Conservation (phyloP, 2,797 vertebrate genomes). For the Acanthis flammea region DNA sequence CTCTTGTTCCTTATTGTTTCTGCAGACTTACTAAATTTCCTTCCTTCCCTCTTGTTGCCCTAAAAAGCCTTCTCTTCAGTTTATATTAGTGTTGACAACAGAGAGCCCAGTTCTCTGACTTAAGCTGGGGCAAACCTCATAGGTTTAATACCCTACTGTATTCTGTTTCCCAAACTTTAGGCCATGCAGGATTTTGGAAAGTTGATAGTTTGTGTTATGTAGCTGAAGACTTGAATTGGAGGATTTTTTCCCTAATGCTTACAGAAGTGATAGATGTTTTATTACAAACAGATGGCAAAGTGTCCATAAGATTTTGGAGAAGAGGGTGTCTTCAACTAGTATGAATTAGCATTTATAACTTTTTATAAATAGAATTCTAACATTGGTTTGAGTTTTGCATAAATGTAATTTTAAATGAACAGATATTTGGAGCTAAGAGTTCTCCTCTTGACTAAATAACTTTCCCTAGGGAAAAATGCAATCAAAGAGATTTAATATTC, state of each 20-base stretch:
- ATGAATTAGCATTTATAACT: neutral
- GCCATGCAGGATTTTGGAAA: neutral
- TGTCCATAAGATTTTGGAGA: neutral
- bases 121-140: neutral
- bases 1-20: neutral
- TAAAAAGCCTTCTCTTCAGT: neutral
- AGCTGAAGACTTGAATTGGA: neutral
- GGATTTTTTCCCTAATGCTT: neutral
- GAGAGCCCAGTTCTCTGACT: accelerated
- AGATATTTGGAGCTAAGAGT: constrained; percentile 10
- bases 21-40: neutral
- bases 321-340: neutral
- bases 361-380: constrained; percentile 13
- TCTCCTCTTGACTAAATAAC: constrained; percentile 15
- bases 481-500: constrained; percentile 41
- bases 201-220: neutral
- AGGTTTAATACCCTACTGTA: accelerated
- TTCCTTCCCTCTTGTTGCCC: neutral
- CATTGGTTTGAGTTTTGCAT: neutral
- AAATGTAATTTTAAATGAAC: constrained; percentile 12
- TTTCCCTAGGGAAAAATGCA: constrained; percentile 55
- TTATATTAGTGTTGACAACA: neutral
- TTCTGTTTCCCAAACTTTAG: neutral
- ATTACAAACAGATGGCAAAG: neutral
- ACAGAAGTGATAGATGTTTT: neutral